Percentiles rank a stretch among this genome's conserved stretches.
These are phyloP conservation scores for Scaeva pyrastri DNA, from an alignment of 2,888 invertebrate genomes.

Conservation along the genomic window DNA sequence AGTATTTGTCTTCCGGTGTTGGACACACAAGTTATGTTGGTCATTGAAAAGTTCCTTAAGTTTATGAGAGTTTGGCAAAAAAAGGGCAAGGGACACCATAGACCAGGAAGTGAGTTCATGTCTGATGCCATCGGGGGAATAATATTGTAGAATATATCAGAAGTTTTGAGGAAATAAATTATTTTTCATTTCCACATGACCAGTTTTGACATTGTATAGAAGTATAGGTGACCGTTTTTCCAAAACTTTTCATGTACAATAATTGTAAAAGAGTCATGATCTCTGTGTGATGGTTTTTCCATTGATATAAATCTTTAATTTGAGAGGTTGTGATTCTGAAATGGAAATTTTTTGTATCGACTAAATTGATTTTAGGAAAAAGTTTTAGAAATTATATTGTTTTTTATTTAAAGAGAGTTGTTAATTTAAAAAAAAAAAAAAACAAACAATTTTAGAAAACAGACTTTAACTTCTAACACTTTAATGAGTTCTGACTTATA, in stretches of 20 bases:
- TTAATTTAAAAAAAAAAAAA: too few species aligned
- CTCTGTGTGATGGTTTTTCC: neutral
- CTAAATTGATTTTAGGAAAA: too few species aligned
- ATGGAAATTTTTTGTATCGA: too few species aligned
- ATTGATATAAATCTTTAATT: too few species aligned
- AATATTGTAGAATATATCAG: conserved; percentile 25
- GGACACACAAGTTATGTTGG: conserved; percentile 20
- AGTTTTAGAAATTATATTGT: too few species aligned
- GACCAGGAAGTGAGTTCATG: conserved; percentile 21
- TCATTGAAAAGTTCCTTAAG: conserved; percentile 25
- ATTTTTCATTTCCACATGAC: conserved; percentile 38
- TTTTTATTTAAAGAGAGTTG: too few species aligned
- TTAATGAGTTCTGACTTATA: too few species aligned
- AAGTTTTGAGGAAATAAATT: conserved; percentile 35
- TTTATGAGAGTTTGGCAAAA: conserved; percentile 14
- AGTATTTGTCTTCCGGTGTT: conserved; percentile 28
- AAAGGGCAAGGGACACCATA: neutral
- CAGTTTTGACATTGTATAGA: neutral
- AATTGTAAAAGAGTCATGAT: too few species aligned
- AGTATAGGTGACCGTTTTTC: neutral
- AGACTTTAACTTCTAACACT: too few species aligned
- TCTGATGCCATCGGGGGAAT: neutral
- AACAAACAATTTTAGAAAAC: too few species aligned
- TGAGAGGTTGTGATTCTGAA: too few species aligned
- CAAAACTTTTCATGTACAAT: neutral